These are phyloP conservation scores for Bambusicola thoracicus DNA, from an alignment of 2,113 vertebrate species.

Conservation along the genomic window DNA sequence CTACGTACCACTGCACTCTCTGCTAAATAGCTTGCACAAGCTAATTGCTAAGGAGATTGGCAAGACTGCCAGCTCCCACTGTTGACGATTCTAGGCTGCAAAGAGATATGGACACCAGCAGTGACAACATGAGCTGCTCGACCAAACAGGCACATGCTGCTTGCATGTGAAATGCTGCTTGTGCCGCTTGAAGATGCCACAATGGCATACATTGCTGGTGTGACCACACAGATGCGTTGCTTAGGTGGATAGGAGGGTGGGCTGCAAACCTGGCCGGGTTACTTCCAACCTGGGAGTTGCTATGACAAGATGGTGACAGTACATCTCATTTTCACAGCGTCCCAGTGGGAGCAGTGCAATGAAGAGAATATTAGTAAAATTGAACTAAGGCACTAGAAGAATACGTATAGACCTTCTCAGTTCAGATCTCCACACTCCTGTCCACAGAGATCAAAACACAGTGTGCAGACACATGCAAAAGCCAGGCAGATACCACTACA, in stretches of 20 bases:
- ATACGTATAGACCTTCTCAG: neutral
- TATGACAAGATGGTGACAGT: neutral
- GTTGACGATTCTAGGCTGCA: neutral
- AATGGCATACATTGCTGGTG: neutral
- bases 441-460: neutral
- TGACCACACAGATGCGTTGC: neutral
- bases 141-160: neutral
- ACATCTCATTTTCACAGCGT: neutral
- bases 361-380: neutral
- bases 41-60: neutral
- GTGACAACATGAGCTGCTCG: constrained; percentile 12
- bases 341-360: neutral
- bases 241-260: neutral
- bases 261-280: neutral
- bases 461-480: neutral
- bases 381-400: fast-evolving
- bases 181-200: too few species aligned
- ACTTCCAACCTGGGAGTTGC: neutral
- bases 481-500: neutral
- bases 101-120: neutral
- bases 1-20: neutral
- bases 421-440: neutral
- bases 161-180: neutral
- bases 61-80: neutral
- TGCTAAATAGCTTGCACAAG: neutral